phyloP scores from a whole-genome alignment of 2,888 invertebrate genomes.

The Nemotelus nigrinus region DNA sequence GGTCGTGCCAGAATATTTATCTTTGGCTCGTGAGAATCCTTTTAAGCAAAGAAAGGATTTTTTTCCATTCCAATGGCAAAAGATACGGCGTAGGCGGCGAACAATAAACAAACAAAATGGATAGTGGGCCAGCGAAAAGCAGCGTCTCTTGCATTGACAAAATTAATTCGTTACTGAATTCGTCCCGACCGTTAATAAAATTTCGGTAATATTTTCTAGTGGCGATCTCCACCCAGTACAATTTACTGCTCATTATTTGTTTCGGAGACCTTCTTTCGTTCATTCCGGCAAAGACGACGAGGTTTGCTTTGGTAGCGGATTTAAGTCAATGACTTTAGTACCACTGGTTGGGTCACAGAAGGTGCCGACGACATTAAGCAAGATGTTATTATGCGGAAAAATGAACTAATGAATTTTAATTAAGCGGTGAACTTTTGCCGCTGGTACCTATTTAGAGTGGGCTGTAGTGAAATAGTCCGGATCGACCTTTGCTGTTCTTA shows the following conservation, averaged over 20 bases:
- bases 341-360: too few relatives aligned
- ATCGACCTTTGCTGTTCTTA: slow-evolving; percentile 6
- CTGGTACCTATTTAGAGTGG: neutral
- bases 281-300: too few relatives aligned
- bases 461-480: neutral
- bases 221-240: too few relatives aligned
- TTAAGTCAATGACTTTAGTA: too few relatives aligned
- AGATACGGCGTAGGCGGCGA: too few relatives aligned
- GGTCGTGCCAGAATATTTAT: too few relatives aligned
- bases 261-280: too few relatives aligned
- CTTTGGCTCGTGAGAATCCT: too few relatives aligned
- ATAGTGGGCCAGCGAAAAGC: slow-evolving; percentile 11
- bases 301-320: too few relatives aligned
- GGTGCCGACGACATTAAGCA: neutral
- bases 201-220: slow-evolving; percentile 6
- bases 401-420: slow-evolving; percentile 32
- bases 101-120: neutral
- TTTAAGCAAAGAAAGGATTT: too few relatives aligned
- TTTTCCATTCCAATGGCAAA: too few relatives aligned
- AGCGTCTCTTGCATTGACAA: neutral
- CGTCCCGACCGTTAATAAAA: slow-evolving; percentile 22
- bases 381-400: slow-evolving; percentile 17
- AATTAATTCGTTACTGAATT: slow-evolving; percentile 11
- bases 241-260: too few relatives aligned
- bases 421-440: neutral